A percentile compares a stretch with the other conserved stretches of the same genome.
These are phyloP conservation scores for Propithecus coquereli DNA, from an alignment of 2,113 vertebrate species.

Conservation along the genomic window DNA sequence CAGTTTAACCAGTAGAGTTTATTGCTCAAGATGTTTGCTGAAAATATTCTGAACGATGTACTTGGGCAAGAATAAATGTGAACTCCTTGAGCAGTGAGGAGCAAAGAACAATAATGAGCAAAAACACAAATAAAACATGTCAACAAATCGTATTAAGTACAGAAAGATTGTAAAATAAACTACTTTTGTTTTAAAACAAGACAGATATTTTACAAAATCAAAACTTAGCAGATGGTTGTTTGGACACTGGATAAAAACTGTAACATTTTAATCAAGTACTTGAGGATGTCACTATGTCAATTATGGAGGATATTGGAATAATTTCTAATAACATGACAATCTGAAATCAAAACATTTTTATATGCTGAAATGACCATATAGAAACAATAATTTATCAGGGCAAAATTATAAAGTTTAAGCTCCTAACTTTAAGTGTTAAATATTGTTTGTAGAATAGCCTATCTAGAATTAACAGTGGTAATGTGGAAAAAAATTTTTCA, in stretches of 20 bases:
- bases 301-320: not conserved
- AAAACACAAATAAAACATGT: not conserved
- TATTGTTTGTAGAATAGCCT: not conserved
- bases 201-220: not conserved
- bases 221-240: fast-evolving
- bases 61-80: not conserved
- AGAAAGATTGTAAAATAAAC: not conserved
- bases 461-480: not conserved
- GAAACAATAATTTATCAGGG: not conserved
- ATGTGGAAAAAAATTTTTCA: not conserved
- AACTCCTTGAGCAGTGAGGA: not conserved
- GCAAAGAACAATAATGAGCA: not conserved
- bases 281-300: not conserved
- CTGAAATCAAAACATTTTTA: not conserved
- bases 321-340: not conserved
- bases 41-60: not conserved
- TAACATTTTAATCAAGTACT: not conserved
- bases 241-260: not conserved
- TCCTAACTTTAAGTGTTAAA: not conserved
- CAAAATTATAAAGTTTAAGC: not conserved
- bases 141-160: not conserved
- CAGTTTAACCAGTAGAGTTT: not conserved
- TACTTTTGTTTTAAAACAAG: not conserved
- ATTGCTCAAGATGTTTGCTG: not conserved
- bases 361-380: not conserved